Base-by-base conservation (phyloP, 1,140 invertebrate genomes). In the Drosophila ohnishii region DNA sequence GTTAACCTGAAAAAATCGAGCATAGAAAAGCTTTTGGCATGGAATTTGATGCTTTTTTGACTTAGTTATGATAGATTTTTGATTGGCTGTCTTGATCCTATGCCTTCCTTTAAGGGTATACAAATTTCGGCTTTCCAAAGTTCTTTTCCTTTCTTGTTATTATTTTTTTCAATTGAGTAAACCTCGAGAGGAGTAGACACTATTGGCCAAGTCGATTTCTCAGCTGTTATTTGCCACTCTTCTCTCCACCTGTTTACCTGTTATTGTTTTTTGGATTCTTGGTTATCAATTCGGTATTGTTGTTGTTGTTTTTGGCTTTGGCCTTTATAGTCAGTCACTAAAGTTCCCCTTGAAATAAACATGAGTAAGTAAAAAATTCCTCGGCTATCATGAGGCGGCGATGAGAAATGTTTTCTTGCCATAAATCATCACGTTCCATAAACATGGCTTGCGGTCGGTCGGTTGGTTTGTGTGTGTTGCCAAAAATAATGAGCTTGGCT, bases 381-480 rank as follows among this genome's bases (percentile, higher is more conserved):
- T 75, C 60, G 56, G 53, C 83, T 86, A 86, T 86, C 82, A 45
- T 61, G 66, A 64, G 72, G 50, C 75, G 58, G 60, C 73, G 56
- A 63, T 65, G 32, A 57, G 66, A 79, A 70, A 66, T 71, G 57
- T 62, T 62, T 40, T 53, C 47, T 44, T 67, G 67, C 40, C 44
- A 71, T 45, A 82, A 87, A 86, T 87, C 82, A 86, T 87, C 79
- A 86, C 82, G 78, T 87, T 86, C 82, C 75, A 78, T 78, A 75
- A 82, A 86, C 78, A 86, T 85, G 82, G 56, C 72, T 71, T 50
- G 65, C 37, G 57, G 48, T n/a, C 9, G 47, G 42, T 55, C 3
- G 25, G 5, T 6, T 28, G 25, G 25, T 5, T 28, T 28, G 25
- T 19, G 30, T 48, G 50, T 71, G 66, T 71, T 72, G 69, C 51